Evolutionary conservation across 2,113 vertebrate species (phyloP).

Genomic region (Esox niger): DNA sequence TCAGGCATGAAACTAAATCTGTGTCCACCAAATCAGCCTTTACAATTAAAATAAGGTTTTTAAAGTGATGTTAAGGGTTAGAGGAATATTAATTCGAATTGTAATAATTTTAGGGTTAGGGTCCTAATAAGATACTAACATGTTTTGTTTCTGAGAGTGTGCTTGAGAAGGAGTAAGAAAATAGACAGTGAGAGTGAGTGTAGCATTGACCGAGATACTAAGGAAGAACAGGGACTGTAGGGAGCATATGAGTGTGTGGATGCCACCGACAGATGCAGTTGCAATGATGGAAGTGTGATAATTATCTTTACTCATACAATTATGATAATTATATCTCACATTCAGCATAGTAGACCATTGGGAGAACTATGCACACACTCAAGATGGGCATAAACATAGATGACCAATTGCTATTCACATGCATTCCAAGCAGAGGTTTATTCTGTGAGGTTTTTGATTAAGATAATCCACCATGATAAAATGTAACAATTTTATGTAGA

Average conservation of each 20-base stretch:
- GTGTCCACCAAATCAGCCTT: no score
- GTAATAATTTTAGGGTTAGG: no score
- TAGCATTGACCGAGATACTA: neutral
- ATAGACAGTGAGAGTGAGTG: neutral
- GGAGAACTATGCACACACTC: neutral
- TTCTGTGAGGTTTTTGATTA: neutral
- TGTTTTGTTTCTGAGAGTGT: neutral
- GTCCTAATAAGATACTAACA: no score
- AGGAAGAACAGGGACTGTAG: neutral
- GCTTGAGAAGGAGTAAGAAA: neutral
- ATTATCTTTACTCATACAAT: neutral
- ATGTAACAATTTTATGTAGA: no score
- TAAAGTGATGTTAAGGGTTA: no score
- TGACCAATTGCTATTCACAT: no score
- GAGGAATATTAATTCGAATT: no score
- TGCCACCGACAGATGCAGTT: neutral
- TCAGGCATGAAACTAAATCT: no score
- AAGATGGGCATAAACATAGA: neutral
- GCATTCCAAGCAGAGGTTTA: no score
- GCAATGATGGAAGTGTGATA: neutral
- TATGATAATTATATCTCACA: neutral
- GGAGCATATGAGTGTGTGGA: neutral
- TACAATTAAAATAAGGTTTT: no score
- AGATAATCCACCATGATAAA: neutral
- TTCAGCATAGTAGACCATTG: neutral